Base-by-base conservation (phyloP, 2,888 invertebrate species). In the Smittia aterrima region DNA sequence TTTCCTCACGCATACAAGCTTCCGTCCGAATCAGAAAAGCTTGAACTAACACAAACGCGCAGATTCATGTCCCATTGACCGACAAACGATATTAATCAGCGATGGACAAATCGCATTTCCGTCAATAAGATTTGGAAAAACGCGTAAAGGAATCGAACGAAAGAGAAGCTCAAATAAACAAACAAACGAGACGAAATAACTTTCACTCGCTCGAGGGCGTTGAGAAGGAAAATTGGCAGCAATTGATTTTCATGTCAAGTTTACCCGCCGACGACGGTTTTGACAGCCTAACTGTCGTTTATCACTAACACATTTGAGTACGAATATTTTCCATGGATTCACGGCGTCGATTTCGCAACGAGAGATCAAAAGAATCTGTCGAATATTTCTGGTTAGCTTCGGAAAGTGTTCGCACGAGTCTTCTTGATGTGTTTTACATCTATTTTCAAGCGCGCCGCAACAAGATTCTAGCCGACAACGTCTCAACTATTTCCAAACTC, bases 171-270 rank as follows among this genome's bases (percentile, higher is more conserved):
- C 47, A 47, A 47, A 47, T 47, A 6, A 47, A 47, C 47, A 47
- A 47, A 47, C 2, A 3, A 58, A 58, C 58, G 1, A 18, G 18
- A 58, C 11, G 58, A 58, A 58, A 58, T 20, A 22, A 58, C 58
- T 58, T 58, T 58, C 58, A 20, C 58, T 58, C 22, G 58, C 9
- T 22, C 18, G 20, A 58, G 58, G 58, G 22, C 22, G 22, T 2
- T 18, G 13, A 58, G 22, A 22, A 58, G 58, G 54, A 71, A 71
- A 71, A 54, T 71, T 71, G 54, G 70, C 70, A 71, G 54, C 70
- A 25, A 71, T 25, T 71, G 70, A 71, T 71, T 71, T 70, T 53
- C 32, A 47, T 47, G 47, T 47, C 47, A 47, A 47, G 47, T 47
- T 47, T 47, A 47, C 16, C 16, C 16, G 13, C 47, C 32, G 32